Conservation (phyloP, 2,113 vertebrate species). For the Proteles cristata region DNA sequence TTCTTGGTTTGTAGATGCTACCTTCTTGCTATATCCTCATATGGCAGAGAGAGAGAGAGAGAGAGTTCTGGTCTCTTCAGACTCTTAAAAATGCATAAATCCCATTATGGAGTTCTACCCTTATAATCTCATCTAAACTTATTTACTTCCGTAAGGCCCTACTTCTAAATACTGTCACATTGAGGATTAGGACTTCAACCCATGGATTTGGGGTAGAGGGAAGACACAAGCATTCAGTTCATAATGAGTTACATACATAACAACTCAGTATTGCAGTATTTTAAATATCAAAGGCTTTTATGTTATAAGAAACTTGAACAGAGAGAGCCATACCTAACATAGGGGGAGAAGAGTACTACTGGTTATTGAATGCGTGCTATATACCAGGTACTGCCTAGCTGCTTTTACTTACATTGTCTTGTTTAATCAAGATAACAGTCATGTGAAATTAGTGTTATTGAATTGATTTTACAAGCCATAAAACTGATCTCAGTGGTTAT, state of each 20-base stretch:
- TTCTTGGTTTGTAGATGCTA: not conserved
- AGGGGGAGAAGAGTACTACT: not conserved
- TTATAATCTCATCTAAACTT: not conserved
- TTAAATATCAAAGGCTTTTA: slow-evolving; percentile 59
- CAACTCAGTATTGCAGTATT: not conserved
- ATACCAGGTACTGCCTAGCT: not conserved
- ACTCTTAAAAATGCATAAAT: not conserved
- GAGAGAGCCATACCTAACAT: not conserved
- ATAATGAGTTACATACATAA: not conserved
- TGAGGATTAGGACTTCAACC: not conserved
- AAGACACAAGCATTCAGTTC: not conserved
- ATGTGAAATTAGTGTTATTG: not conserved
- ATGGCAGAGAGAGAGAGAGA: not conserved
- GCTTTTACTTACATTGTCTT: slow-evolving; percentile 15
- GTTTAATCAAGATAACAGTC: not conserved
- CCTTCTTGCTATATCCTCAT: not conserved
- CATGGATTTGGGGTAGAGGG: not conserved
- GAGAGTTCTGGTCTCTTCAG: not conserved
- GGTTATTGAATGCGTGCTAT: not conserved
- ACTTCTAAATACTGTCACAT: not conserved
- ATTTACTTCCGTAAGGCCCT: not conserved
- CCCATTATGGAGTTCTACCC: not conserved
- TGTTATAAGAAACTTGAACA: slow-evolving; percentile 18
- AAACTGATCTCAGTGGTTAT: not conserved
- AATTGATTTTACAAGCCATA: slow-evolving; percentile 24